Conservation (phyloP, 2,888 invertebrate genomes). For the Chrysina gloriosa region DNA sequence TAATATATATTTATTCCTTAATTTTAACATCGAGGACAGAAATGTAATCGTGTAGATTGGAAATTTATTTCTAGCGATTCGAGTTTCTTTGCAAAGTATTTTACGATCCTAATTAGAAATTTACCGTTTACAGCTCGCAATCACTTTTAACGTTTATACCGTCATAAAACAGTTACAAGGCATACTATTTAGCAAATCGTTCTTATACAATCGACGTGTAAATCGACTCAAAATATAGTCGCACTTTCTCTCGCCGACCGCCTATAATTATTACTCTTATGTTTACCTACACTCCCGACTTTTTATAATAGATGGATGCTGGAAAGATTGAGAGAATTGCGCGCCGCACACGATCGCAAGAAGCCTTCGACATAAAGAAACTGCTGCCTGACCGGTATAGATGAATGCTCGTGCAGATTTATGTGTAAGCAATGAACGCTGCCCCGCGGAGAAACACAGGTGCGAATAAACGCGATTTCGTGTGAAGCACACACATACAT, state of each 20-base stretch:
- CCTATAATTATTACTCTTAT: slow-evolving; percentile 29
- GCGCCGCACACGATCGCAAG: slow-evolving; percentile 1
- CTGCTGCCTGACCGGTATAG: background rate
- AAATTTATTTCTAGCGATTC: too few species aligned
- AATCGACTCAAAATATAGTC: slow-evolving; percentile 1
- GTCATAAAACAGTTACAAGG: too few species aligned
- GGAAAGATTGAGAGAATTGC: slow-evolving; percentile 2
- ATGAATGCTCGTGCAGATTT: slow-evolving; percentile 5
- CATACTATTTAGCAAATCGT: background rate
- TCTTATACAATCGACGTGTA: background rate
- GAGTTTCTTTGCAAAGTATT: too few species aligned
- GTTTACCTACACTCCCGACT: slow-evolving; percentile 28
- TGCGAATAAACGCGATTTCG: slow-evolving; percentile 20
- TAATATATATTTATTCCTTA: too few species aligned
- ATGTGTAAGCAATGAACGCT: background rate
- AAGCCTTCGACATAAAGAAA: background rate
- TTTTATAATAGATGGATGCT: background rate
- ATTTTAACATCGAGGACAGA: too few species aligned
- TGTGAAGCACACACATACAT: slow-evolving; percentile 16
- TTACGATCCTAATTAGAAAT: background rate
- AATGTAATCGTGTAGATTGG: too few species aligned
- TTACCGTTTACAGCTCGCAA: background rate
- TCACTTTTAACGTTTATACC: background rate
- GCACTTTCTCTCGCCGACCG: slow-evolving; percentile 13
- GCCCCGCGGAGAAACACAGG: slow-evolving; percentile 24